Base-by-base conservation (phyloP, 2,113 vertebrate genomes). In the Furnarius figulus region DNA sequence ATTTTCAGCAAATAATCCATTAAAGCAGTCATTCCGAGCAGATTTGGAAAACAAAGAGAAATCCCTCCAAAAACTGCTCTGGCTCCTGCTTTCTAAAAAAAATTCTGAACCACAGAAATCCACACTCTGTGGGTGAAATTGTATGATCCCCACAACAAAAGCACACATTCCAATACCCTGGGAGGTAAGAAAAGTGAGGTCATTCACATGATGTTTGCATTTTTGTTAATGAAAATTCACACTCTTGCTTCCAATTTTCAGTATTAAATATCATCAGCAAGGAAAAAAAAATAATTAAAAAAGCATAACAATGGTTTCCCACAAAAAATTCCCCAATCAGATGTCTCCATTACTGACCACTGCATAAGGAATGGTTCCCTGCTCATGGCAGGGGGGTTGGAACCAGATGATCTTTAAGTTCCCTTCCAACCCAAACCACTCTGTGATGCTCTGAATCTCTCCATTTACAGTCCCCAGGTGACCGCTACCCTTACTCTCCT, bases 171-270 rank as follows among this genome's bases (percentile, higher is more conserved):
- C 14, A 27, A 24, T 27, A 35, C 8, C 5, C 4, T 37, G 5
- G 9, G 33, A 87, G 3, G 4, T 12, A 65, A 85, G 19, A 73
- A 53, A 62, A 80, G 19, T 1, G 1, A 84, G 12, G 28, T 37
- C 0, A 6, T 50, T 74, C n/a, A 56, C 17, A 6, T 14, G 10
- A 49, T 44, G 17, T 21, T 58, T 23, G 6, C 18, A 14, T n/a
- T 80, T 90, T 93, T 93, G 83, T 83, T 85, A 28, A 58, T 3
- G 4, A 80, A 83, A 62, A 93, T 46, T 53, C 53, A 39, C 56
- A 66, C 7, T 10, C 35, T 15, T 70, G 46, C 73, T 87, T 93
- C 59, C 46, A 77, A 40, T 12, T 53, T 82, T 55, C 20, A 49
- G 53, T 27, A 79, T 53, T 66, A 42, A 86, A 71, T 86, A 59